Percentiles rank a stretch among this genome's conserved stretches.
phyloP scores from a whole-genome alignment of 2,888 invertebrate genomes.

The Eledona agricola region DNA sequence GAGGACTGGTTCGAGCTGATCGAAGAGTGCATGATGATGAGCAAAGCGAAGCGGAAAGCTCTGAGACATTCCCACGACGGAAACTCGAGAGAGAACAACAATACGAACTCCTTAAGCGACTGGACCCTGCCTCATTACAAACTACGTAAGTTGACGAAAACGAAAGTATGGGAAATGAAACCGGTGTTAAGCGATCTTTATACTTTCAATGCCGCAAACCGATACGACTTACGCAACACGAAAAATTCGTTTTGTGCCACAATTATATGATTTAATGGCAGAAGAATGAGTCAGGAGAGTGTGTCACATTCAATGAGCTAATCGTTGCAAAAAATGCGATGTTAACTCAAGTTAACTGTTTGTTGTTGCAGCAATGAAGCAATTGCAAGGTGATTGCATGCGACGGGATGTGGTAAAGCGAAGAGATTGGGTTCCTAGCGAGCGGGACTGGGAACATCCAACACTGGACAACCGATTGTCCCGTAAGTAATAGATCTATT shows the following conservation, averaged over 20 bases:
- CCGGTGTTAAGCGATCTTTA: no score
- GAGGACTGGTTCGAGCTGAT: conserved; percentile 74
- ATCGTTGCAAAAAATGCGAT: neutral
- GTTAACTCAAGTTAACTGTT: conserved; percentile 6
- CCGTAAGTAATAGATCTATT: conserved; percentile 57
- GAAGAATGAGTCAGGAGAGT: no score
- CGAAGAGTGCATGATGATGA: conserved; percentile 71
- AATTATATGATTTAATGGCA: no score
- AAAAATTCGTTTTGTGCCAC: no score
- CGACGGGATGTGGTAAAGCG: conserved; percentile 56
- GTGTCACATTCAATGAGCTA: no score
- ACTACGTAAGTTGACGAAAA: conserved; percentile 62
- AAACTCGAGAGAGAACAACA: conserved; percentile 58
- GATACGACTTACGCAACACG: no score
- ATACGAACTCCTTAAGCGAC: conserved; percentile 65
- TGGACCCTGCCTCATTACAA: conserved; percentile 66
- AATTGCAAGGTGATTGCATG: conserved; percentile 58
- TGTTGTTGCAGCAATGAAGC: conserved; percentile 55
- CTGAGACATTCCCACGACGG: conserved; percentile 64
- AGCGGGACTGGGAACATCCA: conserved; percentile 60
- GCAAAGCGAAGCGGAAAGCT: conserved; percentile 70
- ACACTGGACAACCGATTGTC: conserved; percentile 63
- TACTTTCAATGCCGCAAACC: no score
- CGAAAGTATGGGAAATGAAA: no score
- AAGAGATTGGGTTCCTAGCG: conserved; percentile 57